Base-by-base conservation (phyloP, 2,797 vertebrate genomes). In the Dendrocincla fuliginosa region DNA sequence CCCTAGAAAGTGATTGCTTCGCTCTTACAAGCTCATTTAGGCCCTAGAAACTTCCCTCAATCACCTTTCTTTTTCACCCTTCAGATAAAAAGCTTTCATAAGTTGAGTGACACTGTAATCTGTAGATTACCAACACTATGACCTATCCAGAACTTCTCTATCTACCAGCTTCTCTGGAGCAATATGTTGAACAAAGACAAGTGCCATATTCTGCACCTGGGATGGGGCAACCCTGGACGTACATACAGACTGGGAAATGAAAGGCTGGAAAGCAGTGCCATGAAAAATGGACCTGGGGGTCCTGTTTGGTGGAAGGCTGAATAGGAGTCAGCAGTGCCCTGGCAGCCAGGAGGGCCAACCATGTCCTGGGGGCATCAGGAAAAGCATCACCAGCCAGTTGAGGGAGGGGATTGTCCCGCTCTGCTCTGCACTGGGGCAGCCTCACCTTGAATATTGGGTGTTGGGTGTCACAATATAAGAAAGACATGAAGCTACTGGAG, bases 361-460 rank as follows among this genome's bases (percentile, higher is more conserved):
- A 0, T 49, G 64, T 15, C 64, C 64, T 19, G 9, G 17, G 44
- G 9, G 9, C n/a, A 67, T 27, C 44, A 35, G 44, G 64, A n/a
- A 47, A 18, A 49, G 17, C 64, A 67, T 28, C 2, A 2, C n/a
- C 64, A 67, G 44, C 24, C 2, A 1, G 44, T 4, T 3, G 2
- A 35, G 25, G 25, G 18, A 49, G 7, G 25, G 9, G 46, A 47
- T 22, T 49, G 46, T 35, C 33, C 64, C 2, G 2, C n/a, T 49
- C 25, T 67, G n/a, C 46, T 67, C 25, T 35, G n/a, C n/a, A 67
- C n/a, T 49, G n/a, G n/a, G 5, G 13, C 0, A 1, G 46, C 18
- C n/a, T 37, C n/a, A 67, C 18, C 46, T 67, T 20, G 18, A 15
- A 25, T 20, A 19, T 13, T 28, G n/a, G 14, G 25, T 5, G 20